A percentile compares a stretch with the other conserved stretches of the same genome.
Conservation (phyloP, 1,140 invertebrate genomes). For the Metopolophium dirhodum region DNA sequence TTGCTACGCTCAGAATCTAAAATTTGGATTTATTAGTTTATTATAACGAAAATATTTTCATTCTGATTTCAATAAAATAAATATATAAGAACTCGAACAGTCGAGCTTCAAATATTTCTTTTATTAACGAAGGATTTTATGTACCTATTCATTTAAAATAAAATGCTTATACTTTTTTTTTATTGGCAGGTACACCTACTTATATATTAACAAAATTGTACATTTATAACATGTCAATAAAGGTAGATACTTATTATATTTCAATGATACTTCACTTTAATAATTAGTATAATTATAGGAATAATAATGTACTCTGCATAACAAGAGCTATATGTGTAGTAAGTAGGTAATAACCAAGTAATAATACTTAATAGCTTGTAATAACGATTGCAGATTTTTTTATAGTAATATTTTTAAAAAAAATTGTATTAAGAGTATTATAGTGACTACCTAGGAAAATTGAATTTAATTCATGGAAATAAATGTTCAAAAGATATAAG, state of each 20-base stretch:
- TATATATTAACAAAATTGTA: not conserved
- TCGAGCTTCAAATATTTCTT: not conserved
- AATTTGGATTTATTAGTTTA: not conserved
- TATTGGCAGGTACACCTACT: not conserved
- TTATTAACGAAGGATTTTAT: not conserved
- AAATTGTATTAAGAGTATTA: not conserved
- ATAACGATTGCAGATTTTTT: not conserved
- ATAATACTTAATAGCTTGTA: not conserved
- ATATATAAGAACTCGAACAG: too few relatives aligned
- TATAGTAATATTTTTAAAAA: not conserved
- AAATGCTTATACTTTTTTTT: not conserved
- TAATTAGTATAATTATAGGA: not conserved
- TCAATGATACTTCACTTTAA: not conserved
- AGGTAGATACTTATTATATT: not conserved
- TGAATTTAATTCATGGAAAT: not conserved
- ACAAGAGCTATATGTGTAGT: too few relatives aligned
- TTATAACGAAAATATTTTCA: not conserved
- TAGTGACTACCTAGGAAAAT: not conserved
- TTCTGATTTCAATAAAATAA: not conserved
- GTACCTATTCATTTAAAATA: not conserved
- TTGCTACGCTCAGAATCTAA: not conserved
- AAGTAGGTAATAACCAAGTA: not conserved
- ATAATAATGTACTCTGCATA: not conserved
- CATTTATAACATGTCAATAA: not conserved
- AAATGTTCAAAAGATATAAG: not conserved